Percentiles rank a stretch among this genome's conserved stretches.
phyloP scores from a whole-genome alignment of 2,797 vertebrate genomes.

The Ptychadena robeensis region DNA sequence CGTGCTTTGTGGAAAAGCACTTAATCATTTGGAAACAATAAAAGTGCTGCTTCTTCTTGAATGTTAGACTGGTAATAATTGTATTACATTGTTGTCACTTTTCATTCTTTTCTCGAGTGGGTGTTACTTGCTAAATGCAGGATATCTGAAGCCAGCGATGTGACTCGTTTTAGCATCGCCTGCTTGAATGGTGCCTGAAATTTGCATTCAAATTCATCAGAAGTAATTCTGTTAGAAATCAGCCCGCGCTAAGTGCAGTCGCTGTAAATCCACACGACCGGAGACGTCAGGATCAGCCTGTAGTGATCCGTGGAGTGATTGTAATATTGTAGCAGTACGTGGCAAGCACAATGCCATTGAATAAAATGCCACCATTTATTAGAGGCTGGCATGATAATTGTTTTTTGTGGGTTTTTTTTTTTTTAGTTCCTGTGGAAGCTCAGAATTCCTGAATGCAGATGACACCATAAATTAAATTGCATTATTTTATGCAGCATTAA shows the following conservation, averaged over 20 bases:
- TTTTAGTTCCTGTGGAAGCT: constrained; percentile 46
- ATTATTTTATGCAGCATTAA: constrained; percentile 55
- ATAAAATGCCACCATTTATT: constrained; percentile 58
- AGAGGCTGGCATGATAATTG: constrained; percentile 47
- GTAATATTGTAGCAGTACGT: constrained; percentile 75
- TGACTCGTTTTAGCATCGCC: constrained; percentile 77
- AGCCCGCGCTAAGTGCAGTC: constrained; percentile 69
- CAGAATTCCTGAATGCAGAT: constrained; percentile 38
- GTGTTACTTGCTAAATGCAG: constrained; percentile 69
- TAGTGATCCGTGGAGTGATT: constrained; percentile 69
- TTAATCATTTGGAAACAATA: constrained; percentile 75
- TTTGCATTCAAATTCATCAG: constrained; percentile 78
- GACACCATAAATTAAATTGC: constrained; percentile 48
- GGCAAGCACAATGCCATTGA: constrained; percentile 68
- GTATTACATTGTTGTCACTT: constrained; percentile 78
- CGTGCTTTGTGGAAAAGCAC: constrained; percentile 65
- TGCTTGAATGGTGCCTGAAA: constrained; percentile 72
- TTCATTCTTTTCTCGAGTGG: constrained; percentile 72
- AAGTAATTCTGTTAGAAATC: constrained; percentile 77
- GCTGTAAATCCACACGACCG: constrained; percentile 74
- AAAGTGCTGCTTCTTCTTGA: constrained; percentile 58
- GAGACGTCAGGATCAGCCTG: constrained; percentile 72
- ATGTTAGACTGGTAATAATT: constrained; percentile 76
- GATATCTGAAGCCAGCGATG: constrained; percentile 75
- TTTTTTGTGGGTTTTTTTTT: constrained; percentile 14